These are phyloP conservation scores for Gymnarchus niloticus DNA, from an alignment of 2,113 vertebrate genomes.

Conservation along the genomic window DNA sequence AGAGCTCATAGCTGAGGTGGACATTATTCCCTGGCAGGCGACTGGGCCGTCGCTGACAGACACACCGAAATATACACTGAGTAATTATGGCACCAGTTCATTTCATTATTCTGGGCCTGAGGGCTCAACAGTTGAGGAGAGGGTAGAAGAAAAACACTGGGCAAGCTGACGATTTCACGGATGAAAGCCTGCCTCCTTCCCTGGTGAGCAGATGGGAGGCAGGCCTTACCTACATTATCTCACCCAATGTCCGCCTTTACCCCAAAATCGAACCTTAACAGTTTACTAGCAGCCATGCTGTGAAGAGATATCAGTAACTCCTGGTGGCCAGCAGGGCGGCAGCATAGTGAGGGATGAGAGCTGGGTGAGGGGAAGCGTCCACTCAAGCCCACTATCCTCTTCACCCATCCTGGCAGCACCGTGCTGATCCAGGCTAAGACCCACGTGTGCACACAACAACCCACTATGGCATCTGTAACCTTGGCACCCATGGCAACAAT, in stretches of 20 bases:
- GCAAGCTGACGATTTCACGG: background rate
- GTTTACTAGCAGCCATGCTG: background rate
- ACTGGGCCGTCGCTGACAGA: background rate
- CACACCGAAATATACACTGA: background rate
- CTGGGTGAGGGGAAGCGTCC: background rate
- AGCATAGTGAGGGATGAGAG: background rate
- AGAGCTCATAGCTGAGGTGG: background rate
- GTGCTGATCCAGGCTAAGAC: background rate
- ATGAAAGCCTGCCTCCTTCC: slow-evolving; percentile 10
- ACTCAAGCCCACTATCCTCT: background rate
- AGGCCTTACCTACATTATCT: background rate
- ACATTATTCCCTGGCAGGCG: background rate
- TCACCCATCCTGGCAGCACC: background rate
- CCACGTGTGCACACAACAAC: background rate
- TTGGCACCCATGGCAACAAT: background rate
- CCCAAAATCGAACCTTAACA: background rate
- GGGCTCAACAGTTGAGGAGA: background rate
- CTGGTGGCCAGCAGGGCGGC: background rate
- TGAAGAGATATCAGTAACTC: background rate
- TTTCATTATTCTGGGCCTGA: background rate
- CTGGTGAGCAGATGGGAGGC: background rate
- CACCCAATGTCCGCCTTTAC: background rate
- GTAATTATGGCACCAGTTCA: background rate
- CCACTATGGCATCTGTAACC: background rate
- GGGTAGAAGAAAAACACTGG: background rate